A percentile compares a stretch with the other conserved stretches of the same genome.
phyloP scores from a whole-genome alignment of 1,140 invertebrate species.

The Lepidurus couesii region DNA sequence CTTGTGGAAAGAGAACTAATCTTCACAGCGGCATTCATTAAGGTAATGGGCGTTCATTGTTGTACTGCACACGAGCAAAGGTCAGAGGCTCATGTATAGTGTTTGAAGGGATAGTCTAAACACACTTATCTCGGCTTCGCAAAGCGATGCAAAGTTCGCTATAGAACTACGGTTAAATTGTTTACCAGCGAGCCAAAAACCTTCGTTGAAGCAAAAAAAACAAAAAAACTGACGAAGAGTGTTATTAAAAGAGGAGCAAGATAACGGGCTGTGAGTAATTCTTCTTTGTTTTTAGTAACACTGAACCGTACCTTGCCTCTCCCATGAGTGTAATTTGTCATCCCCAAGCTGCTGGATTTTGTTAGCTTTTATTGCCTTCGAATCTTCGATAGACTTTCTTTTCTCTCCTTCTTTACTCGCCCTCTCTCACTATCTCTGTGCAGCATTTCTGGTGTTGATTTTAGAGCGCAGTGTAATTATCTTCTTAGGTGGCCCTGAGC shows the following conservation, averaged over 20 bases:
- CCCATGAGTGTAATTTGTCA: background rate
- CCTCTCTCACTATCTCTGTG: background rate
- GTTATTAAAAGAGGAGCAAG: too few species aligned
- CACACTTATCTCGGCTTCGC: background rate
- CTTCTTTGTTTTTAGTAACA: background rate
- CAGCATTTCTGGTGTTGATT: background rate
- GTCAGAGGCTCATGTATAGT: background rate
- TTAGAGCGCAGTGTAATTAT: background rate
- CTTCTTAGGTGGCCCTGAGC: background rate
- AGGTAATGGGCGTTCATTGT: background rate
- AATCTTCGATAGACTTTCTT: background rate
- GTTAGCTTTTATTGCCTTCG: background rate
- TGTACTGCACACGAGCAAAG: background rate
- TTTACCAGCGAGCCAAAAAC: too few species aligned
- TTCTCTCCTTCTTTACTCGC: background rate
- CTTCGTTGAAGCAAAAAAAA: too few species aligned
- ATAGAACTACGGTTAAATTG: background rate
- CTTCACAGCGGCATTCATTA: background rate
- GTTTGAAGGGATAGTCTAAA: background rate
- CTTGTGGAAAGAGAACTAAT: background rate
- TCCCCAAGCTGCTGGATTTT: background rate
- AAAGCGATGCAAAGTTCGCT: background rate
- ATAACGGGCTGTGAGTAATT: background rate
- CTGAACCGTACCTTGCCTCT: background rate
- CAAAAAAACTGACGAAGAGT: too few species aligned